Percentiles rank a stretch among this genome's conserved stretches.
phyloP scores from a whole-genome alignment of 2,888 invertebrate species.

The Eledone cirrhosa region DNA sequence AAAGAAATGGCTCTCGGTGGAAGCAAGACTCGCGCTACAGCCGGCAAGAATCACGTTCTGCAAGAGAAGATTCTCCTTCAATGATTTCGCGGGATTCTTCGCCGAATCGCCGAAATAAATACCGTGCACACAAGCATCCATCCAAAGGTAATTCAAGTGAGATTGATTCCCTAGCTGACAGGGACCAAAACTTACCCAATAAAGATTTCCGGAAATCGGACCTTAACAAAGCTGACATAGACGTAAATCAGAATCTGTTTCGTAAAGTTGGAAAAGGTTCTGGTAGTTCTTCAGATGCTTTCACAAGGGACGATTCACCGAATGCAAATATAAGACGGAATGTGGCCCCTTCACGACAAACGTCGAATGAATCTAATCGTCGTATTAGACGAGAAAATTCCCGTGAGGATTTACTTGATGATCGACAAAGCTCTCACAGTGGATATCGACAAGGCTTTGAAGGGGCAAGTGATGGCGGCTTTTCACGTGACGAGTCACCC shows the following conservation, averaged over 20 bases:
- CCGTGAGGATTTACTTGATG: slow-evolving; percentile 52
- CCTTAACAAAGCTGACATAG: slow-evolving; percentile 72
- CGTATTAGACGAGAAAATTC: slow-evolving; percentile 45
- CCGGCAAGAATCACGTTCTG: slow-evolving; percentile 34
- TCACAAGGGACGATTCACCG: slow-evolving; percentile 54
- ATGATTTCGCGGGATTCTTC: slow-evolving; percentile 35
- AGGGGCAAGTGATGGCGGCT: slow-evolving; percentile 46
- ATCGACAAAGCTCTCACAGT: slow-evolving; percentile 35
- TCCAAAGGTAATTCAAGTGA: slow-evolving; percentile 52
- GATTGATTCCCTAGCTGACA: slow-evolving; percentile 43
- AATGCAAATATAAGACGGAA: slow-evolving; percentile 39
- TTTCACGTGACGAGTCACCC: slow-evolving; percentile 56
- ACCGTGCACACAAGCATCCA: slow-evolving; percentile 39
- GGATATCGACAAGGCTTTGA: slow-evolving; percentile 34
- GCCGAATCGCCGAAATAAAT: slow-evolving; percentile 33
- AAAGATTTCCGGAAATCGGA: slow-evolving; percentile 81
- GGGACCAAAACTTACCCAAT: slow-evolving; percentile 66
- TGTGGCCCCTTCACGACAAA: slow-evolving; percentile 37
- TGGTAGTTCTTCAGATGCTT: slow-evolving; percentile 53
- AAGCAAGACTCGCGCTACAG: not conserved
- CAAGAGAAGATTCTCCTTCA: slow-evolving; percentile 37
- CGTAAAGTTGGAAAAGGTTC: slow-evolving; percentile 39
- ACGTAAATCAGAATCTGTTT: slow-evolving; percentile 28
- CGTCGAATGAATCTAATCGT: slow-evolving; percentile 39
- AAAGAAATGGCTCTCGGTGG: slow-evolving; percentile 30